phyloP scores from a whole-genome alignment of 2,797 vertebrate species.

The Gephyroberyx darwinii region DNA sequence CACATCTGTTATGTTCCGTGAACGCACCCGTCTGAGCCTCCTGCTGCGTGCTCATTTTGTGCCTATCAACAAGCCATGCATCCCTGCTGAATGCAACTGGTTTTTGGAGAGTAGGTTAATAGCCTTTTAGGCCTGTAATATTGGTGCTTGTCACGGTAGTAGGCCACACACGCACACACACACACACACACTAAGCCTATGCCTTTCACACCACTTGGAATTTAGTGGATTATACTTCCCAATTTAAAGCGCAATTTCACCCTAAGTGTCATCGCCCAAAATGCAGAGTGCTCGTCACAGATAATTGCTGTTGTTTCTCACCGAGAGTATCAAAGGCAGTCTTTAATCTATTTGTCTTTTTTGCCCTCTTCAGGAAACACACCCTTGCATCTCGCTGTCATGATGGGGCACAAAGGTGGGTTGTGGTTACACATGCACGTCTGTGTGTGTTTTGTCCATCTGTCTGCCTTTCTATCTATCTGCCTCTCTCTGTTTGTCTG shows the following conservation, averaged over 20 bases:
- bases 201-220: constrained; percentile 37
- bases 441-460: constrained; percentile 23
- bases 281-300: constrained; percentile 14
- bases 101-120: constrained; percentile 29
- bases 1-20: constrained; percentile 19
- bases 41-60: constrained; percentile 14
- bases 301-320: constrained; percentile 4
- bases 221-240: constrained; percentile 25
- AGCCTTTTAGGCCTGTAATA: constrained; percentile 21
- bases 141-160: constrained; percentile 16
- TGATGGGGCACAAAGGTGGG: constrained; percentile 99
- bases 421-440: constrained; percentile 31
- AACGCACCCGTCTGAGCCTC: neutral
- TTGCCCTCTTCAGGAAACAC: constrained; percentile 89
- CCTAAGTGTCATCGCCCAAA: constrained; percentile 6
- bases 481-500: neutral
- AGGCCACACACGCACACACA: constrained; percentile 28
- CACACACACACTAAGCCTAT: constrained; percentile 16
- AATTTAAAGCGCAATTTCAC: constrained; percentile 39
- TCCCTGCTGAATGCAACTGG: constrained; percentile 1
- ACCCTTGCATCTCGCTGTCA: constrained; percentile 97
- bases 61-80: constrained; percentile 16
- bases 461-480: constrained; percentile 19
- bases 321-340: constrained; percentile 28
- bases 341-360: constrained; percentile 14